These are phyloP conservation scores for Amorpha juglandis DNA, from an alignment of 2,888 invertebrate genomes.

Conservation along the genomic window DNA sequence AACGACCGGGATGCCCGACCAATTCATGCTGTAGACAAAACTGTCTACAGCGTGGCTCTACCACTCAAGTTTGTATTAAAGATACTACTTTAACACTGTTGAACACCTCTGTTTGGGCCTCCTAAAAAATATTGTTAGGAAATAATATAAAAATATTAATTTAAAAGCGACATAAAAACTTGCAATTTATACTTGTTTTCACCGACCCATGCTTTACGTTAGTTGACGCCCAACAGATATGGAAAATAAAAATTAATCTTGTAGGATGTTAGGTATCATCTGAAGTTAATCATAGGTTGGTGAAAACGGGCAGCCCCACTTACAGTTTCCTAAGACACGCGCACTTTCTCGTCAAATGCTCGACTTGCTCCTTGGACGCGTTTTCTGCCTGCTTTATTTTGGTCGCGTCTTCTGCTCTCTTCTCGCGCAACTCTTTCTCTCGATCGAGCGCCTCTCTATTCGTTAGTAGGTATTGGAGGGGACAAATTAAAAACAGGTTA, in stretches of 20 bases:
- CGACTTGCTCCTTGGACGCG: conserved; percentile 81
- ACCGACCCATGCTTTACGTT: too few relatives aligned
- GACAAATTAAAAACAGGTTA: conserved; percentile 30
- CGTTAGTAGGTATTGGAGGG: conserved; percentile 54
- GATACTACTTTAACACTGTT: too few relatives aligned
- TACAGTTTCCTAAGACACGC: conserved; percentile 86
- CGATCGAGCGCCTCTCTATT: conserved; percentile 78
- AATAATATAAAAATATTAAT: too few relatives aligned
- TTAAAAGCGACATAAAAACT: too few relatives aligned
- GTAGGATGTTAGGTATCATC: background rate
- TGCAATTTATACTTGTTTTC: too few relatives aligned
- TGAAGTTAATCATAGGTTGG: background rate
- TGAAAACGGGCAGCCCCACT: conserved; percentile 55
- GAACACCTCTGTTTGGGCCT: too few relatives aligned
- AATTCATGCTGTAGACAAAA: too few relatives aligned
- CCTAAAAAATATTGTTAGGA: too few relatives aligned
- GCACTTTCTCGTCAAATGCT: conserved; percentile 85
- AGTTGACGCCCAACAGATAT: too few relatives aligned
- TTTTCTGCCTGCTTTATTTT: conserved; percentile 75
- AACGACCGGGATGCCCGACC: too few relatives aligned
- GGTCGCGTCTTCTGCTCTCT: conserved; percentile 68
- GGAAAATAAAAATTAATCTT: background rate
- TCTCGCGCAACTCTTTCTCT: conserved; percentile 70
- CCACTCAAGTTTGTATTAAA: too few relatives aligned
- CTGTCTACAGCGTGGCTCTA: too few relatives aligned